These are phyloP conservation scores for Emmelina monodactyla DNA, from an alignment of 2,888 invertebrate genomes.

Conservation along the genomic window DNA sequence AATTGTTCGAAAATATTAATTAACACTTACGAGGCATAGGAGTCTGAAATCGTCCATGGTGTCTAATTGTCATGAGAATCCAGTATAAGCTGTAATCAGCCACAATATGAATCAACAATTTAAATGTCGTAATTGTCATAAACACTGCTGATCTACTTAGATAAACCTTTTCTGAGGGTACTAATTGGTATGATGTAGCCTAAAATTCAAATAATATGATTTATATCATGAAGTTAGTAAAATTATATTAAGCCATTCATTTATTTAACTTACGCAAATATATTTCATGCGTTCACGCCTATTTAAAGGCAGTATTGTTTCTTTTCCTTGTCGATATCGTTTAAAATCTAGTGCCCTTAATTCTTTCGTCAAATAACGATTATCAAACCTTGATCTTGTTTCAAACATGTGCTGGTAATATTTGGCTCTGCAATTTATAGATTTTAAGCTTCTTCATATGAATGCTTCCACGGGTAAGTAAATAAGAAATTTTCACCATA, in stretches of 20 bases:
- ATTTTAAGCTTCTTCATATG: background rate
- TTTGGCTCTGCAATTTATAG: conserved; percentile 63
- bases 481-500: conserved; percentile 13
- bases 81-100: conserved; percentile 83
- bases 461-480: background rate
- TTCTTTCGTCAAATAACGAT: conserved; percentile 72
- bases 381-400: conserved; percentile 74
- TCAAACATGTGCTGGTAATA: conserved; percentile 77
- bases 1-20: background rate
- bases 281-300: conserved; percentile 70
- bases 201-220: conserved; percentile 22
- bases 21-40: conserved; percentile 28
- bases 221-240: background rate
- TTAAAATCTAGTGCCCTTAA: conserved; percentile 70
- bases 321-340: conserved; percentile 65
- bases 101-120: conserved; percentile 75
- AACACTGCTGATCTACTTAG: conserved; percentile 64
- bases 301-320: conserved; percentile 73
- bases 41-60: conserved; percentile 35
- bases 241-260: background rate
- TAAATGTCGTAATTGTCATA: conserved; percentile 71
- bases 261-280: conserved; percentile 52
- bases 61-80: conserved; percentile 66
- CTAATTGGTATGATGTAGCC: conserved; percentile 67
- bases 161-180: conserved; percentile 66